These are phyloP conservation scores for Gambusia holbrooki DNA, from an alignment of 2,113 vertebrate species.

Conservation along the genomic window DNA sequence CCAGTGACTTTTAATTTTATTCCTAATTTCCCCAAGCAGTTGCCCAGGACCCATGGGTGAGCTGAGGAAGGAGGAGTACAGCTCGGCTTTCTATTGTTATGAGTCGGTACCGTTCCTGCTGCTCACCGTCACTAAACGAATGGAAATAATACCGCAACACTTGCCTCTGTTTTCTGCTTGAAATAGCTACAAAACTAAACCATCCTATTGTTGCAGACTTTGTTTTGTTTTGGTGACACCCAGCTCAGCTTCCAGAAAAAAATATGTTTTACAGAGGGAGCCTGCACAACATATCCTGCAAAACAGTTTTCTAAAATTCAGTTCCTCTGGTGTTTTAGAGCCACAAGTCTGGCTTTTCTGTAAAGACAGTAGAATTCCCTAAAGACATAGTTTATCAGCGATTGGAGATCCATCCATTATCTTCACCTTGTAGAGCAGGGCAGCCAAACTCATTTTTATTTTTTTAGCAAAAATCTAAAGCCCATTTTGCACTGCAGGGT, in stretches of 20 bases:
- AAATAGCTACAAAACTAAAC: neutral
- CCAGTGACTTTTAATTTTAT: conserved; percentile 57
- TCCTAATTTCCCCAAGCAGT: conserved; percentile 51
- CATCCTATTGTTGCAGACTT: neutral
- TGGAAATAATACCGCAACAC: conserved; percentile 14
- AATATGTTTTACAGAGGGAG: neutral
- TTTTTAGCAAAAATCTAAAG: no score
- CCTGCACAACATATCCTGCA: no score
- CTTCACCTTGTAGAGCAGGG: no score
- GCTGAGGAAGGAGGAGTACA: conserved; percentile 25
- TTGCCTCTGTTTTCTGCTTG: neutral
- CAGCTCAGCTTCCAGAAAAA: neutral
- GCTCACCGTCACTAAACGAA: neutral
- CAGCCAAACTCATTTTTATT: no score
- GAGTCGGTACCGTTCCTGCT: conserved; percentile 12
- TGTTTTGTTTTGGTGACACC: neutral
- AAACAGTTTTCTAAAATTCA: neutral
- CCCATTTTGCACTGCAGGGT: no score
- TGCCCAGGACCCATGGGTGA: conserved; percentile 38
- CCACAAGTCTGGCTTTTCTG: no score
- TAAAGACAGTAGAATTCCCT: no score
- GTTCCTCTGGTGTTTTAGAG: neutral
- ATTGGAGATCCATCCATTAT: no score
- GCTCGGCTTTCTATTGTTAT: conserved; percentile 38
- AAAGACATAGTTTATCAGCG: no score